Base-by-base conservation (phyloP, 92 coral and sea anemone species). In the Pocillopora grandis region DNA sequence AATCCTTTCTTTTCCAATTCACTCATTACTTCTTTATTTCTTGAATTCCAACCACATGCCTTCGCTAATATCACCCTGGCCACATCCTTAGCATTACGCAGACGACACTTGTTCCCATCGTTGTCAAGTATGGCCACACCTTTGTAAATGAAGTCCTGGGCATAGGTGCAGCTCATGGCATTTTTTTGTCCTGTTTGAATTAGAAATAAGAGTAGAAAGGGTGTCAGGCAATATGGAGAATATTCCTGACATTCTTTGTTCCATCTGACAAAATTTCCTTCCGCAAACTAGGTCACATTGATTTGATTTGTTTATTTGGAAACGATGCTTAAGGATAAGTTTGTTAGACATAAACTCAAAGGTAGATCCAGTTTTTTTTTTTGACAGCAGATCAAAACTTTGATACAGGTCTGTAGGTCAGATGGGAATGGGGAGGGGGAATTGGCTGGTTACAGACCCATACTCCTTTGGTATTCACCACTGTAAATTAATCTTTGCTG, bases 111-210 rank as follows among this genome's bases (percentile, higher is more conserved):
- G 92, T 91, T 93, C 48, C 98, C 99, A 23, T 97, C 98, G 4
- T 91, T 88, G 78, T 97, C 99, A 12, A 97, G 70, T 20, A 92
- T 68, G 10, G 97, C 99, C 62, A 97, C 98, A 2, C 99, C 99
- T 74, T 94, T 97, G 94, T 94, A 97, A 58, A 97, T 92, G 84
- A 92, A 97, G 66, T 97, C 98, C 80, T 97, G 99, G 21, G 99
- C 95, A 75, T 88, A 92, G 61, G 85, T 87, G 75, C 99, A 92
- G 77, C 82, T 88, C 99, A 94, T 97, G 10, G 97, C 95, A 71
- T 97, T 97, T 77, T 97, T 97, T 31, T 69, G 87, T 20, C 97
- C 98, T 95, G 85, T 13, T 58, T 10, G 62, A 7, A 20, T 18
- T 68, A 19, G 2, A 80, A 31, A 57, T 58, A 12, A 42, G 52